Percentiles rank a stretch among this genome's conserved stretches.
phyloP scores from a whole-genome alignment of 2,888 invertebrate genomes.

The Aphodius sticticus region DNA sequence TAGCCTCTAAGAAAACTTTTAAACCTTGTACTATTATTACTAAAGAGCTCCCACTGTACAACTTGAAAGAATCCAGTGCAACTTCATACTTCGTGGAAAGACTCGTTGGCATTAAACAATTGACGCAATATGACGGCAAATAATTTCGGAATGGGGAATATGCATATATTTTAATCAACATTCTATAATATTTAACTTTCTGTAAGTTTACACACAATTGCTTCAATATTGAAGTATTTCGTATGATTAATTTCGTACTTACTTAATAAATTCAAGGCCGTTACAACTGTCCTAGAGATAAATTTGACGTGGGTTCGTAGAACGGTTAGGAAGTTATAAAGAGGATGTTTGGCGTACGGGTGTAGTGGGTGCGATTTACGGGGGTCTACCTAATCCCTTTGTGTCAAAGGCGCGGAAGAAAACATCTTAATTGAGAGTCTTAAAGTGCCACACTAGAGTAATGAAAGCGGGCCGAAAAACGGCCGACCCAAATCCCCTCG shows the following conservation, averaged over 20 bases:
- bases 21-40: no score
- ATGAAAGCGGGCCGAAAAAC: not conserved
- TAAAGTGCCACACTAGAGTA: conserved; percentile 4
- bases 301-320: not conserved
- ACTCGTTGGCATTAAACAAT: no score
- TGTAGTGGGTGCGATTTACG: not conserved
- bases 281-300: not conserved
- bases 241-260: not conserved
- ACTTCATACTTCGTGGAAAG: no score
- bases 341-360: not conserved
- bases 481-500: not conserved
- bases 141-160: no score
- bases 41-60: no score
- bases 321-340: not conserved
- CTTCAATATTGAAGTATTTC: not conserved
- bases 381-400: not conserved
- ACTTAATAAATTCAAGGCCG: not conserved
- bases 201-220: not conserved
- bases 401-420: conserved; percentile 4
- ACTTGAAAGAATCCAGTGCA: no score
- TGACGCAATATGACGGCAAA: no score
- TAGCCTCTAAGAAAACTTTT: no score
- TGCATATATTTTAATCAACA: no score
- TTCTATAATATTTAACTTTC: no score
- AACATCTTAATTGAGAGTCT: conserved; percentile 4